Conservation (phyloP, 2,888 invertebrate genomes). For the Germaria angustata region DNA sequence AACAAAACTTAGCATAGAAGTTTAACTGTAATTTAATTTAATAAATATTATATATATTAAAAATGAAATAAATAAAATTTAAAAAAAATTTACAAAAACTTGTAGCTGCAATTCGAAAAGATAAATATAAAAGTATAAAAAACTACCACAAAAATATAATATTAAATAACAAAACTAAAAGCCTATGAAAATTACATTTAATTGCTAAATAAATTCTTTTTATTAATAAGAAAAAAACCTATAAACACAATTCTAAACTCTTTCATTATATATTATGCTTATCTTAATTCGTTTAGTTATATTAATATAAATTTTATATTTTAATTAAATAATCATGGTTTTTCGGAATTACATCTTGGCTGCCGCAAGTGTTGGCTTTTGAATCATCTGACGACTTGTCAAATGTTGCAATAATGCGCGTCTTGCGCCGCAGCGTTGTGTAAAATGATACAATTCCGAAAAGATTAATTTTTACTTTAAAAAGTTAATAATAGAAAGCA, state of each 20-base stretch:
- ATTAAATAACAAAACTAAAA: slow-evolving; percentile 48
- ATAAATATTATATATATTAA: slow-evolving; percentile 60
- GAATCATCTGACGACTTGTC: background rate
- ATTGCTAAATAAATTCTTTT: slow-evolving; percentile 67
- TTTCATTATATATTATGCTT: slow-evolving; percentile 17
- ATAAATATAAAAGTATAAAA: slow-evolving; percentile 50
- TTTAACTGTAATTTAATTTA: slow-evolving; percentile 67
- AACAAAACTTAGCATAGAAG: slow-evolving; percentile 65
- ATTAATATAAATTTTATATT: background rate
- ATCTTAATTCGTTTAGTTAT: background rate
- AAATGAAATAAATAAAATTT: slow-evolving; percentile 23
- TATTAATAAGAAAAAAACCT: slow-evolving; percentile 53
- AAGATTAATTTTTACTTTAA: background rate
- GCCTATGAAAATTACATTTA: slow-evolving; percentile 65
- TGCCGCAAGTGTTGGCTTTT: background rate
- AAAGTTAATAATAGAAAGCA: background rate
- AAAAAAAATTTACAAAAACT: slow-evolving; percentile 61
- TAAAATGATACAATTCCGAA: background rate
- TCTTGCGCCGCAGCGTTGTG: no score
- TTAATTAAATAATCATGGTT: background rate
- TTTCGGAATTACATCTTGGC: background rate
- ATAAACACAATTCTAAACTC: background rate
- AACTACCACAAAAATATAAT: slow-evolving; percentile 63
- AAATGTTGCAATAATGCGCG: background rate
- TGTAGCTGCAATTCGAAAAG: slow-evolving; percentile 67